These are phyloP conservation scores for Hippocampus mohnikei DNA, from an alignment of 2,113 vertebrate genomes.

Conservation along the genomic window DNA sequence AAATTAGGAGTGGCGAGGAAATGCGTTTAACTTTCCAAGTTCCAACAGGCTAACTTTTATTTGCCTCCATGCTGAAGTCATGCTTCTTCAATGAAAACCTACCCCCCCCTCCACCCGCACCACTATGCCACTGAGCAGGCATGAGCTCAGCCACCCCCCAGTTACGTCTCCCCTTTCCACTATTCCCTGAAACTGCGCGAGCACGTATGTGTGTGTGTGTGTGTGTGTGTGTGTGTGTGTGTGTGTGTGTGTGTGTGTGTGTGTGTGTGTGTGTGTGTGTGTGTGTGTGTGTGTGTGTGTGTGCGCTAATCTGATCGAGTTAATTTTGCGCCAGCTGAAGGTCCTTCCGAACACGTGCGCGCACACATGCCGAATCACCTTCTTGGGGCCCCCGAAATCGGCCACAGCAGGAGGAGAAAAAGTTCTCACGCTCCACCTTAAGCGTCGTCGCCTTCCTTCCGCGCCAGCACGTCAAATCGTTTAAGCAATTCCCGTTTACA, in stretches of 20 bases:
- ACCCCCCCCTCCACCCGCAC: constrained; percentile 29
- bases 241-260: not conserved
- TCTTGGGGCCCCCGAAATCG: constrained; percentile 62
- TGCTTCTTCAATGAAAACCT: constrained; percentile 46
- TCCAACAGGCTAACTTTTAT: constrained; percentile 48
- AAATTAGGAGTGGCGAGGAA: not conserved
- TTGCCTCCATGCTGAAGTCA: constrained; percentile 44
- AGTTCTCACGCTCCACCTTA: constrained; percentile 42
- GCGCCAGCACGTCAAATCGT: constrained; percentile 6
- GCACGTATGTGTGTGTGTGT: not conserved
- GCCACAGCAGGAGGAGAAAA: constrained; percentile 53
- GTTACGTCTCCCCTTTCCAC: constrained; percentile 51
- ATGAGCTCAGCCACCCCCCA: constrained; percentile 73
- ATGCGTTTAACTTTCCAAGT: constrained; percentile 14
- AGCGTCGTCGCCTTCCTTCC: constrained; percentile 3
- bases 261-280: constrained; percentile 13
- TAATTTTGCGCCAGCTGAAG: constrained; percentile 39
- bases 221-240: constrained; percentile 17
- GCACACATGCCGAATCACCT: constrained; percentile 53
- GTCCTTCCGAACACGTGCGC: constrained; percentile 38
- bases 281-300: constrained; percentile 4
- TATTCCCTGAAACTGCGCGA: constrained; percentile 43
- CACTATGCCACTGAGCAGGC: constrained; percentile 41
- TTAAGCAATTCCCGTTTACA: constrained; percentile 18
- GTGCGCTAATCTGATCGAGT: constrained; percentile 14